Conservation (phyloP, 2,888 invertebrate genomes). For the Labia minor region DNA sequence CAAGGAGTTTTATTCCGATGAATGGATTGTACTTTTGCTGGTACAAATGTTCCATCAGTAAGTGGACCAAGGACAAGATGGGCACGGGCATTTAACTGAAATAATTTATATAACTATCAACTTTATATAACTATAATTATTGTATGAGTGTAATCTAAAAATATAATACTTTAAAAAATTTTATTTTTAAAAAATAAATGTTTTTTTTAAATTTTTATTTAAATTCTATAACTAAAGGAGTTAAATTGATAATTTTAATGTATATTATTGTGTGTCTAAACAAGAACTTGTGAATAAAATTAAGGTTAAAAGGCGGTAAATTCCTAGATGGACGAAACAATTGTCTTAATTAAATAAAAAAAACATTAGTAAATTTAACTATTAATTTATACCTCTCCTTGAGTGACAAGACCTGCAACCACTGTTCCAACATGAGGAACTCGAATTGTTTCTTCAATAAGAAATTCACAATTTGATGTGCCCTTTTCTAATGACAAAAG, state of each 20-base stretch:
- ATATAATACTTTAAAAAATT: too few relatives aligned
- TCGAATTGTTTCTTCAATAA: slow-evolving; percentile 88
- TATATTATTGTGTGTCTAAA: too few relatives aligned
- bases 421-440: slow-evolving; percentile 74
- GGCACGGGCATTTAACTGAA: slow-evolving; percentile 13
- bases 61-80: slow-evolving; percentile 46
- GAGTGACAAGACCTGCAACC: slow-evolving; percentile 71
- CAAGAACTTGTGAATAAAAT: too few relatives aligned
- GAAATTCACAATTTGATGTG: slow-evolving; percentile 56
- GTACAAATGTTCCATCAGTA: slow-evolving; percentile 64
- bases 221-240: too few relatives aligned
- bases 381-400: slow-evolving; percentile 56
- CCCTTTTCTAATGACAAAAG: slow-evolving; percentile 18
- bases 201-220: too few relatives aligned
- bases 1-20: slow-evolving; percentile 89
- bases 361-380: too few relatives aligned
- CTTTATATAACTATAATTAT: slow-evolving; percentile 56
- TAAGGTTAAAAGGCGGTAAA: too few relatives aligned
- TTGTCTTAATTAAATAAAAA: too few relatives aligned
- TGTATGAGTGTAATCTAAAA: too few relatives aligned
- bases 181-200: too few relatives aligned
- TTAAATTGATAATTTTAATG: too few relatives aligned
- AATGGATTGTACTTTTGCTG: slow-evolving; percentile 69
- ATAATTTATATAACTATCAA: slow-evolving; percentile 18
- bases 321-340: too few relatives aligned